Evolutionary conservation across 2,797 vertebrate species (phyloP).

Genomic region (Microtus agrestis): DNA sequence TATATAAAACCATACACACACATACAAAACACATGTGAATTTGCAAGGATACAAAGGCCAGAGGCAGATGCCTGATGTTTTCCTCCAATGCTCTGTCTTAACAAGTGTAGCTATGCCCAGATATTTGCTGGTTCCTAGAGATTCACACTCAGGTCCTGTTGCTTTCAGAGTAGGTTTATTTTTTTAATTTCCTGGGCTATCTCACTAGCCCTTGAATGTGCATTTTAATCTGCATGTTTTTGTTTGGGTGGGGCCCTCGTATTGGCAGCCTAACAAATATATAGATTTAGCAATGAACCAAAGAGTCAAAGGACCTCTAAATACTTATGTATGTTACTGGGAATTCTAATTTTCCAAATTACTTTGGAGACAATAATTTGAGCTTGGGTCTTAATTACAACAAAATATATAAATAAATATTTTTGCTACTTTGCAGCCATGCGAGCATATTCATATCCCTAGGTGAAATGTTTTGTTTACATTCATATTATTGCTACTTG

Average conservation of each 20-base stretch:
- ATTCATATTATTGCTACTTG: constrained; percentile 13
- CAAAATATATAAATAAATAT: constrained; percentile 46
- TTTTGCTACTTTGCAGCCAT: background rate
- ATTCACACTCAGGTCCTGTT: background rate
- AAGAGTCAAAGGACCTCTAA: constrained; percentile 12
- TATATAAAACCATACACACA: background rate
- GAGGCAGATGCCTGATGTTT: background rate
- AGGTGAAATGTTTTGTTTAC: constrained; percentile 57
- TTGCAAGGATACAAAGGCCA: background rate
- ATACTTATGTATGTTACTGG: background rate
- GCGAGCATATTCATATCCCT: background rate
- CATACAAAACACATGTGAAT: background rate
- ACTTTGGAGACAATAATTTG: constrained; percentile 12
- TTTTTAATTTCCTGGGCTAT: background rate
- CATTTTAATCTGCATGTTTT: constrained; percentile 32
- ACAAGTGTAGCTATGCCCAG: background rate
- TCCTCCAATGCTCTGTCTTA: background rate
- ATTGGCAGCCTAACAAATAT: background rate
- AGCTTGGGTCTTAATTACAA: constrained; percentile 32
- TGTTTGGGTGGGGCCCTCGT: fast-evolving
- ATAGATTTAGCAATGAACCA: background rate
- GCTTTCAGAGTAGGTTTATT: background rate
- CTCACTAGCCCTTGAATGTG: background rate
- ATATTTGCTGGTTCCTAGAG: background rate
- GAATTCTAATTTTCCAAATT: constrained; percentile 50